Percentiles rank a stretch among this genome's conserved stretches.
Conservation (phyloP, 2,797 vertebrate genomes). For the Alosa sapidissima region DNA sequence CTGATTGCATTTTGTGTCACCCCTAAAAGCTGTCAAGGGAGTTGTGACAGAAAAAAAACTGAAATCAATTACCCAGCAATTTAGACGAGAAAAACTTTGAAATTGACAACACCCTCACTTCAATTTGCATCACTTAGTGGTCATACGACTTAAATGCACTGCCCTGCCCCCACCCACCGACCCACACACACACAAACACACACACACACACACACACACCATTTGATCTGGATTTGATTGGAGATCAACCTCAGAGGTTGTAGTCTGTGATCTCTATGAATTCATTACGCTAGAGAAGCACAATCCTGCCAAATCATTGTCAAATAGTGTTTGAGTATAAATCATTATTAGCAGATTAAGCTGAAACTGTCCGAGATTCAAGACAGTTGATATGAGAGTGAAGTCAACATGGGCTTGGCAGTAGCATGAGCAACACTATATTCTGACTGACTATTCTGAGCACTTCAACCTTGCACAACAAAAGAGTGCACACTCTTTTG, state of each 20-base stretch:
- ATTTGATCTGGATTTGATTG: slow-evolving; percentile 1
- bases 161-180: neutral
- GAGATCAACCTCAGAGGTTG: neutral
- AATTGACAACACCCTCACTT: slow-evolving; percentile 14
- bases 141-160: neutral
- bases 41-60: slow-evolving; percentile 20
- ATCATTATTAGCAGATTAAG: neutral
- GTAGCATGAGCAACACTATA: neutral
- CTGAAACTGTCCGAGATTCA: neutral
- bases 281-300: neutral
- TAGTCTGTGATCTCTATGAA: neutral
- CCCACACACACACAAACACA: too few relatives aligned
- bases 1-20: slow-evolving; percentile 25
- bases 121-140: slow-evolving; percentile 26
- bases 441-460: neutral
- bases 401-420: neutral
- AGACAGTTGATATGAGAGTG: neutral
- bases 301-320: neutral
- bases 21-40: slow-evolving; percentile 19
- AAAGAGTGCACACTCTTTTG: neutral
- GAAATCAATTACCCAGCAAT: slow-evolving; percentile 19
- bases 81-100: slow-evolving; percentile 18
- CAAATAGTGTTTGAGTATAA: neutral
- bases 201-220: too few relatives aligned
- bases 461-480: slow-evolving; percentile 3